Base-by-base conservation (phyloP, 2,113 vertebrate species). In the Stigmatopora nigra region DNA sequence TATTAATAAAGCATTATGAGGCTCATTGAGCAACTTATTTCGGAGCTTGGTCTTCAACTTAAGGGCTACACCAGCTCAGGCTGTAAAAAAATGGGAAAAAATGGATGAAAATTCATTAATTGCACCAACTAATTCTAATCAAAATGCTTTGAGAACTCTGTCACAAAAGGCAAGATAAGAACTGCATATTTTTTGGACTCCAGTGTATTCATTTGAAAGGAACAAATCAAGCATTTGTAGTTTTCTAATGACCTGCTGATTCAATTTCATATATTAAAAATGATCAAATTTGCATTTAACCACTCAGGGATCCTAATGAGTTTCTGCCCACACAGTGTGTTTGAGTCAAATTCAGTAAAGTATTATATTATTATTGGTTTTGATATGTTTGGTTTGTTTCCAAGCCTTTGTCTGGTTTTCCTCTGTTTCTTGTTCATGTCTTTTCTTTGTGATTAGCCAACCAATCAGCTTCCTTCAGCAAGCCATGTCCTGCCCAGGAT, bases 281-380 rank as follows among this genome's bases (percentile, higher is more conserved):
- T 46, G 46, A 46, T 62, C 7, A 70, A 36, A 44, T 52, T 58
- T 48, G 44, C 13, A 19, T 63, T 16, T 41, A 62, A 48, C 7
- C 9, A 48, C 22, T 45, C 48, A 45, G 48, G n/a, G 68, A 69
- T 62, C 19, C 15, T 64, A 25, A 58, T 19, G 55, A 56, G 72
- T 67, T 45, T 10, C 74, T 71, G 72, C 74, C 74, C 74, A 70
- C 75, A 36, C 56, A 36, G 31, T 36, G n/a, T 15, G 68, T 83
- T 66, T 83, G 77, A 82, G 61, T 82, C 79, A 78, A 56, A 64
- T 7, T 69, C 2, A 7, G 80, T 62, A 70, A 35, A 15, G 53
- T 31, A 31, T 56, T 56, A 41, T 41, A 41, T 41, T 41, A 41
- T 8, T 41, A 41, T 41, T 41, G 38, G 38, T 41, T 41, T 41